phyloP scores from a whole-genome alignment of 2,888 invertebrate species.

The Enoplolaimus lenunculus region DNA sequence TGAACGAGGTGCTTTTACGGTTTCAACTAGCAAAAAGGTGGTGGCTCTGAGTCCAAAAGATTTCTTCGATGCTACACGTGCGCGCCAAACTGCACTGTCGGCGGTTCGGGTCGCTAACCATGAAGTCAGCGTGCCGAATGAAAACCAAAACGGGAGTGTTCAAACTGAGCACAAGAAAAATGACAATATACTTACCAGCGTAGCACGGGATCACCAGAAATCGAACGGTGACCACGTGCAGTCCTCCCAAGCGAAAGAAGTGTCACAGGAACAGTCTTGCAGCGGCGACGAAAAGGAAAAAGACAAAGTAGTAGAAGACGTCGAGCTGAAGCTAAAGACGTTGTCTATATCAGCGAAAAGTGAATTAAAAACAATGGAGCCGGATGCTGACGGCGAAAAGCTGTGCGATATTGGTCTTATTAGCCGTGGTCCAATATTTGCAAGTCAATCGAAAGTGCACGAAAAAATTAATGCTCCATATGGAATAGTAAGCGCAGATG shows the following conservation, averaged over 20 bases:
- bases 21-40: too few relatives aligned
- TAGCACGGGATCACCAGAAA: neutral
- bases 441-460: neutral
- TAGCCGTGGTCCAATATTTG: neutral
- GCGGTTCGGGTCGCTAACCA: neutral
- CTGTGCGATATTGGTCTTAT: neutral
- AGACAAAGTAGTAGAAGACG: neutral
- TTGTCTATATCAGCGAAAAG: too few relatives aligned
- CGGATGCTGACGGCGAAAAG: neutral
- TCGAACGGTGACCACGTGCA: neutral
- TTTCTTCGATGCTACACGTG: neutral
- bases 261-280: neutral
- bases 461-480: too few relatives aligned
- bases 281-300: neutral
- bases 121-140: neutral
- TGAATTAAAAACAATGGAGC: neutral
- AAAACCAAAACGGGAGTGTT: neutral
- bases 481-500: too few relatives aligned
- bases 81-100: neutral
- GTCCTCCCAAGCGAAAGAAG: neutral
- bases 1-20: too few relatives aligned
- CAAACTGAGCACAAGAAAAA: too few relatives aligned
- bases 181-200: too few relatives aligned
- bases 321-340: neutral
- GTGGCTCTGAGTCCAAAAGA: neutral